Evolutionary conservation across 2,113 vertebrate species (phyloP), one percentile per base, ranked within the genome.

Genomic region (Mugil cephalus): DNA sequence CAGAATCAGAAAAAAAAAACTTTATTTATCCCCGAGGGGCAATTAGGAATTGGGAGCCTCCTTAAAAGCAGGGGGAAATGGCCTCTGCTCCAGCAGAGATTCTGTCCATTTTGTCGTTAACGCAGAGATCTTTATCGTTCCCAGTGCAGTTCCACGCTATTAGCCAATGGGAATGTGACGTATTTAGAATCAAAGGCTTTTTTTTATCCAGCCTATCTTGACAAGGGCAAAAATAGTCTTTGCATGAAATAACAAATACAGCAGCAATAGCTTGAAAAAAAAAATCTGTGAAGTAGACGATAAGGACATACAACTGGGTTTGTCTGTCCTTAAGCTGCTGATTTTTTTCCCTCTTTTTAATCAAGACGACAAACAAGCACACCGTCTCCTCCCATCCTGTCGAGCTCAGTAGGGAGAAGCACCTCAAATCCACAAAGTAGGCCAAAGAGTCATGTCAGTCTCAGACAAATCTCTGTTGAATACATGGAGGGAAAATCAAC

Each of bases 71-170:
- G 77, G 65, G 24, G 69, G 61, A 81, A 80, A 60, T 19, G 67
- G 73, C 66, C 74, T 78, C 51, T 55, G 69, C 81, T 75, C 62
- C 80, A 72, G 80, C 10, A 84, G 63, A 89, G 78, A 59, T 61
- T 77, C 77, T 71, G 61, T 65, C 46, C 21, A 11, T 62, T 55
- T 74, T 47, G 43, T 50, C 80, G 77, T 87, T 89, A 83, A 81
- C 47, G 46, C 55, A 67, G 24, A 88, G 91, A 92, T 92, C 74
- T 30, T 74, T 87, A 93, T 92, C 91, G 42, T 55, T 47, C 65
- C 8, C 56, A 47, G 38, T 54, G 58, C 65, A 46, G 79, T 87
- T 91, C 77, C 11, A 42, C 69, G 58, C 80, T 72, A 76, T 91
- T 90, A 88, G 64, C 74, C 80, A 46, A 84, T 79, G 82, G 85